A percentile compares a stretch with the other conserved stretches of the same genome.
phyloP scores from a whole-genome alignment of 2,888 invertebrate genomes.

The Prosapia bicincta region DNA sequence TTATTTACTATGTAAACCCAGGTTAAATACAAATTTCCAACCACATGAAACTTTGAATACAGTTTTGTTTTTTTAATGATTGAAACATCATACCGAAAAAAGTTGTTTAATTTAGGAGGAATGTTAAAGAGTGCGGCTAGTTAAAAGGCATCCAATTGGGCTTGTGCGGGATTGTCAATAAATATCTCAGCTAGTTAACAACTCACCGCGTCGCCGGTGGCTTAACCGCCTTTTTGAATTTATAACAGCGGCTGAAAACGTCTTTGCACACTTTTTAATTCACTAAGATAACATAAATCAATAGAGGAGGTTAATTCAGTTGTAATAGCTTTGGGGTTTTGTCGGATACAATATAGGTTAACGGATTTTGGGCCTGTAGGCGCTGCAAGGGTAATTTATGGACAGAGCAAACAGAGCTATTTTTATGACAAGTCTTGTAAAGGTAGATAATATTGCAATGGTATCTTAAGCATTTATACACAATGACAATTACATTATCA shows the following conservation, averaged over 20 bases:
- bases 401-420: too few species aligned
- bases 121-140: conserved; percentile 10
- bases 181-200: not conserved
- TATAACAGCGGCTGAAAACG: conserved; percentile 23
- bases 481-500: too few species aligned
- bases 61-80: not conserved
- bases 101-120: not conserved
- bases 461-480: too few species aligned
- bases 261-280: conserved; percentile 28
- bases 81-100: conserved; percentile 2
- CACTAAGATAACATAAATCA: conserved; percentile 19
- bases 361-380: not conserved
- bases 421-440: too few species aligned
- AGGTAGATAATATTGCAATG: too few species aligned
- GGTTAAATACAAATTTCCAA: too few species aligned
- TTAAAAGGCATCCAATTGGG: not conserved
- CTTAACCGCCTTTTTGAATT: conserved; percentile 8
- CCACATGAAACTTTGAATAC: too few species aligned
- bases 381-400: not conserved
- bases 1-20: too few species aligned
- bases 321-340: not conserved
- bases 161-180: not conserved
- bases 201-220: conserved; percentile 10
- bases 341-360: not conserved
- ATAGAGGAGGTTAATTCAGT: conserved; percentile 6